These are phyloP conservation scores for Cyanocitta stelleri DNA, from an alignment of 2,113 vertebrate species.

Conservation along the genomic window DNA sequence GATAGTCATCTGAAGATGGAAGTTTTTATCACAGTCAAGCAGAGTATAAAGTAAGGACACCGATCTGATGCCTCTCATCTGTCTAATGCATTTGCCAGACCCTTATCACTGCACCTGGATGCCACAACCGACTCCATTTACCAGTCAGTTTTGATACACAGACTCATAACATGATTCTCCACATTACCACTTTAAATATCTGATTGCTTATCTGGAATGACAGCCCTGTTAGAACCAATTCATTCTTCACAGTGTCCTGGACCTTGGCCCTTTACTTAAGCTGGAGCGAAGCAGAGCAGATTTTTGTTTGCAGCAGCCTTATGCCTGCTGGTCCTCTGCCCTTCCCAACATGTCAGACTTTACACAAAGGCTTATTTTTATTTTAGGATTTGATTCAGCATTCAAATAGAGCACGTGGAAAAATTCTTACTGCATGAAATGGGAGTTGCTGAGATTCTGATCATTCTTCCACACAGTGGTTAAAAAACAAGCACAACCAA, in stretches of 20 bases:
- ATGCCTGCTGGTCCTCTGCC: not conserved
- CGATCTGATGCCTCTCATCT: constrained; percentile 11
- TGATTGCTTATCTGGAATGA: constrained; percentile 45
- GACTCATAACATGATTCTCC: constrained; percentile 16
- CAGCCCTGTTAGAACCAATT: constrained; percentile 46
- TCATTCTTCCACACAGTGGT: not conserved
- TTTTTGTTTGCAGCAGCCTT: not conserved
- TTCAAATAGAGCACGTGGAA: not conserved
- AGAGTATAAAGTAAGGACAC: constrained; percentile 1
- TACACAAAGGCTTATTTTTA: not conserved
- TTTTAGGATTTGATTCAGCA: not conserved
- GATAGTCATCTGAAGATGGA: not conserved
- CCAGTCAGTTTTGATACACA: constrained; percentile 29
- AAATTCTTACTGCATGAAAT: not conserved
- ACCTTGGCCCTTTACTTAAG: not conserved
- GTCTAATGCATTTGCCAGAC: constrained; percentile 29
- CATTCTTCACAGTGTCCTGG: not conserved
- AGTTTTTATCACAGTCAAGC: constrained; percentile 1
- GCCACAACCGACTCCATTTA: constrained; percentile 43
- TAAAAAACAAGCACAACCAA: not conserved
- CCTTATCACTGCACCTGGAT: constrained; percentile 19
- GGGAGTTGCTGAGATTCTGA: not conserved
- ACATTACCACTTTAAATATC: constrained; percentile 47
- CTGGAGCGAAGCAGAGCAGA: not conserved
- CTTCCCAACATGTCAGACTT: not conserved